These are phyloP conservation scores for Thecophora atra DNA, from an alignment of 2,888 invertebrate species.

Conservation along the genomic window DNA sequence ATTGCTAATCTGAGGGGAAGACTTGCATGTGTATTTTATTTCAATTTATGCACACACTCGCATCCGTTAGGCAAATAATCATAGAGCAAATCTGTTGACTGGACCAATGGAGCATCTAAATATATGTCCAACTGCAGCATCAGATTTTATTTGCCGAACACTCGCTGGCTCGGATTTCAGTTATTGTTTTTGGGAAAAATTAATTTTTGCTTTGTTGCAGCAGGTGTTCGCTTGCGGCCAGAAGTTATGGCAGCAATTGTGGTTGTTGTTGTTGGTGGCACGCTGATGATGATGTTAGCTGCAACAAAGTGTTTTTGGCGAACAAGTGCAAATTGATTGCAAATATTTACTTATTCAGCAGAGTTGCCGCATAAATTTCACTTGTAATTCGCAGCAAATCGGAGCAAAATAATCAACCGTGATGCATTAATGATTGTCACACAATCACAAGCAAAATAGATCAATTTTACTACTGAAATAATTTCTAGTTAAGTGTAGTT, in stretches of 20 bases:
- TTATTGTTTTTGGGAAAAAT: conserved; percentile 22
- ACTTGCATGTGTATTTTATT: neutral
- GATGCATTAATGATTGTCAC: neutral
- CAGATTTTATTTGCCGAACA: conserved; percentile 27
- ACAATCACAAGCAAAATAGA: neutral
- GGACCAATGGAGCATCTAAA: conserved; percentile 16
- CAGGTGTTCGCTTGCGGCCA: conserved; percentile 36
- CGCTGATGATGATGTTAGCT: conserved; percentile 7
- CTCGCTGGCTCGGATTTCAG: neutral
- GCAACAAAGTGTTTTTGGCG: neutral
- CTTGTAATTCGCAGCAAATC: neutral
- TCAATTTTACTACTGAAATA: neutral
- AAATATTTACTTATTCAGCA: conserved; percentile 39
- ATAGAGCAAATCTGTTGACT: neutral
- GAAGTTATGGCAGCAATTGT: conserved; percentile 16
- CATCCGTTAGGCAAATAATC: neutral
- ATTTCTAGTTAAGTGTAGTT: too few species aligned
- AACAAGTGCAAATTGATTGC: conserved; percentile 40
- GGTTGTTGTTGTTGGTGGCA: conserved; percentile 16
- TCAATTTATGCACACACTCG: neutral
- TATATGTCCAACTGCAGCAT: conserved; percentile 18
- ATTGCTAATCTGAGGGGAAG: conserved; percentile 3
- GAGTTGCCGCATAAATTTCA: conserved; percentile 5
- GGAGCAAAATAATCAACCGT: neutral
- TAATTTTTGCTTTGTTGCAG: conserved; percentile 20